Conservation (phyloP, 1,140 invertebrate species). For the Drosophila mauritiana region DNA sequence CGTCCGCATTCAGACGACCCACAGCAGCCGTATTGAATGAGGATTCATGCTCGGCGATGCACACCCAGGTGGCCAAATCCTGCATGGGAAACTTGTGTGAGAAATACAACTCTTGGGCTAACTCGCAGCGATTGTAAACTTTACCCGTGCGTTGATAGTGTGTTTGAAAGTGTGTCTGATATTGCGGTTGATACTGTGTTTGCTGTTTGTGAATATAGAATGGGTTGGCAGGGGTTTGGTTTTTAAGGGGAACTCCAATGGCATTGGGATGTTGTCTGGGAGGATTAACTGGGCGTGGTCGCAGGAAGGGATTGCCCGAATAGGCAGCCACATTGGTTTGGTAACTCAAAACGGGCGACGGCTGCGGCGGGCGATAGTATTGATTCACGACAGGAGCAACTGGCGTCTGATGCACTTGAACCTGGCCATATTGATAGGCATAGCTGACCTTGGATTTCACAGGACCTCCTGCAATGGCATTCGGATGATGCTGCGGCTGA, state of each 20-base stretch:
- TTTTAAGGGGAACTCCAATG: constrained; percentile 26
- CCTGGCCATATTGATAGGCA: constrained; percentile 47
- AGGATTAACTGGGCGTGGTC: constrained; percentile 25
- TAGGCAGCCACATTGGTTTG: constrained; percentile 24
- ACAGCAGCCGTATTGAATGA: constrained; percentile 89
- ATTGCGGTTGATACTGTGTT: constrained; percentile 43
- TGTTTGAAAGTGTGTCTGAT: constrained; percentile 48
- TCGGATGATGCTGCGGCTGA: constrained; percentile 42
- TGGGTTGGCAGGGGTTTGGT: constrained; percentile 37
- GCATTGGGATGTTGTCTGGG: constrained; percentile 56
- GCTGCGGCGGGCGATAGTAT: constrained; percentile 36
- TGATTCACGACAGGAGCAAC: constrained; percentile 27
- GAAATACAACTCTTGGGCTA: constrained; percentile 87
- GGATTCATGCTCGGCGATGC: constrained; percentile 90
- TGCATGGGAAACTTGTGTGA: constrained; percentile 85
- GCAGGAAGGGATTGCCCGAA: constrained; percentile 39
- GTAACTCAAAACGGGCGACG: constrained; percentile 19
- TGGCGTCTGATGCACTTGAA: constrained; percentile 22
- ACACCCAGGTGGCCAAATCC: constrained; percentile 88
- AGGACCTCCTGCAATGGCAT: constrained; percentile 48
- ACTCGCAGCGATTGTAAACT: constrained; percentile 88
- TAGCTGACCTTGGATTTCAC: constrained; percentile 53
- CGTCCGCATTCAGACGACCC: constrained; percentile 80
- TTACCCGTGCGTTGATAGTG: constrained; percentile 84
- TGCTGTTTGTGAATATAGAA: constrained; percentile 52